Evolutionary conservation across 1,140 invertebrate genomes (phyloP).

Genomic region (Holotrichia oblita): DNA sequence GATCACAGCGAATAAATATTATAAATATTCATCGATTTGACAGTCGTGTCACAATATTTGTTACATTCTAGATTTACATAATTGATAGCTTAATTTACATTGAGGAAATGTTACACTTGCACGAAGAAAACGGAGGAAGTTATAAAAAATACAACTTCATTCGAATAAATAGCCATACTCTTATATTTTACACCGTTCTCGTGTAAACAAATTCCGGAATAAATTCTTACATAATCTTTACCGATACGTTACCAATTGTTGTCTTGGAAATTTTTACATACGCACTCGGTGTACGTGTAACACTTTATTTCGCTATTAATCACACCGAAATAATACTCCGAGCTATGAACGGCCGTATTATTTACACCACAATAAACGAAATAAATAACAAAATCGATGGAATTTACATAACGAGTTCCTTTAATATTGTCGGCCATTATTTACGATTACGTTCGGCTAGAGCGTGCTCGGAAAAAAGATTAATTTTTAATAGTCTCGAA

Average conservation of each 20-base stretch:
- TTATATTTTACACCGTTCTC: background rate
- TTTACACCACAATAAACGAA: slow-evolving; percentile 32
- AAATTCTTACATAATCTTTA: background rate
- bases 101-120: background rate
- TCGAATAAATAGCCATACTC: background rate
- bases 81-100: background rate
- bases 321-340: slow-evolving; percentile 12
- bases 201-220: slow-evolving; percentile 26
- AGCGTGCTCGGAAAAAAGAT: slow-evolving; percentile 30
- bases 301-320: slow-evolving; percentile 32
- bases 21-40: no score
- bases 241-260: background rate
- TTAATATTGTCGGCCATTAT: slow-evolving; percentile 35
- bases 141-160: background rate
- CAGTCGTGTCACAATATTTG: background rate
- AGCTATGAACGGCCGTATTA: slow-evolving; percentile 20
- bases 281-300: slow-evolving; percentile 5
- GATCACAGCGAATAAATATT: no score
- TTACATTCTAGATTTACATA: background rate
- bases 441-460: slow-evolving; percentile 29
- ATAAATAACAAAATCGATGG: slow-evolving; percentile 34
- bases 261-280: slow-evolving; percentile 21
- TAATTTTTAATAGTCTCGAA: slow-evolving; percentile 30
- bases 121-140: background rate
- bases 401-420: slow-evolving; percentile 35